Base-by-base conservation (phyloP, 2,113 vertebrate species). In the Bucco capensis region DNA sequence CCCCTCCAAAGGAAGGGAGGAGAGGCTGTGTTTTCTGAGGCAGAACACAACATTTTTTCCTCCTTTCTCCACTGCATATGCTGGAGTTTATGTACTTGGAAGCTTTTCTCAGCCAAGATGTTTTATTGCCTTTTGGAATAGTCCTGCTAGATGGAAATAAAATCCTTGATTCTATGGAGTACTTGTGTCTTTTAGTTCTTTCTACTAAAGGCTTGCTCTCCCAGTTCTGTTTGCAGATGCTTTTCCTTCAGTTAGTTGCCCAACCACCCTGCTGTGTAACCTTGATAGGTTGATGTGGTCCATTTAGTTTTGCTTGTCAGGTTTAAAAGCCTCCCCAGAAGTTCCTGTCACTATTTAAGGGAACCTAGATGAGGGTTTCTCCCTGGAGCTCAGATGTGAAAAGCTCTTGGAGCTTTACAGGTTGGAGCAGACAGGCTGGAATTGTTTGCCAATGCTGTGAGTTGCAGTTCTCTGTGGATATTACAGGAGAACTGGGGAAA, bases 41-140 rank as follows among this genome's bases (percentile, higher is more conserved):
- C 92, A 88, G 86, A 66, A 33, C 28, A 24, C 64, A 56, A n/a
- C n/a, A n/a, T n/a, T n/a, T 88, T 75, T 64, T 87, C 87, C 82
- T 44, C 62, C 12, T 60, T 71, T 87, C 19, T 70, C 13, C 16
- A 58, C 37, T 49, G 33, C 70, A 79, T 73, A 73, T 83, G 56
- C 57, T 89, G 4, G 80, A 92, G 46, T 65, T 83, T 69, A 86
- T 76, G 25, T 77, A 42, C 50, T 87, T 93, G 71, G 44, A 81
- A 84, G 62, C 4, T 51, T 89, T 91, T 87, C 83, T n/a, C 60
- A 83, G 91, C 49, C 73, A 86, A 69, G 58, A 47, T n/a, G n/a
- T 76, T 94, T 86, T 90, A 73, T 51, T 86, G 38, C 64, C 61
- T 89, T 75, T 78, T 92, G 88, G 81, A 90, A 37, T 23, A 66